Evolutionary conservation across 92 coral and sea anemone species (phyloP).

Genomic region (Phenganax marumi): DNA sequence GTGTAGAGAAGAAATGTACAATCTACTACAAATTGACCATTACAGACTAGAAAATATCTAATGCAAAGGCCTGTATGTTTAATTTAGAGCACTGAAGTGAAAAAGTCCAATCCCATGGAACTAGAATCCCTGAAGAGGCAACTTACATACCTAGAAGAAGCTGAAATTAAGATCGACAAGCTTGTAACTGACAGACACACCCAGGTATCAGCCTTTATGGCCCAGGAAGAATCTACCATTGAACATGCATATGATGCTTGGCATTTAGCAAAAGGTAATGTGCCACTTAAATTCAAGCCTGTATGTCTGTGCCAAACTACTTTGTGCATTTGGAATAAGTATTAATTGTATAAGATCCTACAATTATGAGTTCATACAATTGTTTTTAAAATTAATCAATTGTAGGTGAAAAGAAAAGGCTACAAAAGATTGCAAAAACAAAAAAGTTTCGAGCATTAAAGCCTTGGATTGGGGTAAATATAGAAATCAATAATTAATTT

Average conservation of each 20-base stretch:
- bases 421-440: constrained; percentile 28
- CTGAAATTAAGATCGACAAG: constrained; percentile 21
- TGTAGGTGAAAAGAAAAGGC: constrained; percentile 45
- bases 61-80: background rate
- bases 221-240: constrained; percentile 6
- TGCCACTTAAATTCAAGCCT: background rate
- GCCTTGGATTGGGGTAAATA: constrained; percentile 47
- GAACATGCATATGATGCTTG: constrained; percentile 13
- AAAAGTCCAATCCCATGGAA: too few species aligned
- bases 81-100: too few species aligned
- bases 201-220: constrained; percentile 23
- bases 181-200: constrained; percentile 36
- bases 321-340: too few species aligned
- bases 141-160: constrained; percentile 25
- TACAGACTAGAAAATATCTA: background rate
- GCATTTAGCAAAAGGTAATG: constrained; percentile 42
- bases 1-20: background rate
- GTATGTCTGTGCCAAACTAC: too few species aligned
- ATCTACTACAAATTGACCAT: background rate
- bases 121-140: too few species aligned
- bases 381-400: background rate
- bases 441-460: constrained; percentile 44
- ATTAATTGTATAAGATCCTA: too few species aligned
- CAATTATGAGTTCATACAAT: too few species aligned
- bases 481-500: too few species aligned